Percentiles rank a stretch among this genome's conserved stretches.
Conservation (phyloP, 2,113 vertebrate species). For the Phalacrocorax pelagicus region DNA sequence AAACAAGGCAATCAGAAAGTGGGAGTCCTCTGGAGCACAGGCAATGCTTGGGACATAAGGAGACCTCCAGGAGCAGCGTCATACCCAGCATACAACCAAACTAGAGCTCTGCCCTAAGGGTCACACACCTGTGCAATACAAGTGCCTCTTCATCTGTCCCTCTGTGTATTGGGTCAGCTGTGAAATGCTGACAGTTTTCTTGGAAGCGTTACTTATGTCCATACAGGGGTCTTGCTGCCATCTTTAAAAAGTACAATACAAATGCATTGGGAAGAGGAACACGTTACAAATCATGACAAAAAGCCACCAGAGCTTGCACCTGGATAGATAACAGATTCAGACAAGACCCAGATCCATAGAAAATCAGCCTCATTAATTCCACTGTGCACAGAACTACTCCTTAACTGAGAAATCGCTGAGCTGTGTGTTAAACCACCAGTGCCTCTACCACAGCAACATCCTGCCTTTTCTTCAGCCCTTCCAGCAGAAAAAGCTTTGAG, state of each 20-base stretch:
- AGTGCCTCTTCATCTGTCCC: not conserved
- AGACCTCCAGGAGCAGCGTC: not conserved
- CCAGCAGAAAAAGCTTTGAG: not conserved
- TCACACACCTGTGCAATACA: not conserved
- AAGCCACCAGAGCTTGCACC: not conserved
- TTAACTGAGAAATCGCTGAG: not conserved
- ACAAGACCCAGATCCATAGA: constrained; percentile 31
- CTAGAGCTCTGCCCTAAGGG: not conserved
- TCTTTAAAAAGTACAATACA: not conserved
- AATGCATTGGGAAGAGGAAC: not conserved
- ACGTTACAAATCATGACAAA: not conserved
- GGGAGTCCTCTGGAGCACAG: not conserved
- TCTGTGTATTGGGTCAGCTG: not conserved
- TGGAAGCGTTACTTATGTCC: not conserved
- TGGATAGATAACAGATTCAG: not conserved
- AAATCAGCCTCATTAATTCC: constrained; percentile 29
- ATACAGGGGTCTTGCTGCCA: not conserved
- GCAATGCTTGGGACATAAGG: not conserved
- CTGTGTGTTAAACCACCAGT: not conserved
- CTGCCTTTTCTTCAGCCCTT: not conserved
- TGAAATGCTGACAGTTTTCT: not conserved
- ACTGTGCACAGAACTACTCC: not conserved
- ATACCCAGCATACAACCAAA: not conserved
- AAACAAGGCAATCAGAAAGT: not conserved
- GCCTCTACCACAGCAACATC: not conserved